Evolutionary conservation across 2,113 vertebrate genomes (phyloP).

Genomic region (Excalfactoria chinensis): DNA sequence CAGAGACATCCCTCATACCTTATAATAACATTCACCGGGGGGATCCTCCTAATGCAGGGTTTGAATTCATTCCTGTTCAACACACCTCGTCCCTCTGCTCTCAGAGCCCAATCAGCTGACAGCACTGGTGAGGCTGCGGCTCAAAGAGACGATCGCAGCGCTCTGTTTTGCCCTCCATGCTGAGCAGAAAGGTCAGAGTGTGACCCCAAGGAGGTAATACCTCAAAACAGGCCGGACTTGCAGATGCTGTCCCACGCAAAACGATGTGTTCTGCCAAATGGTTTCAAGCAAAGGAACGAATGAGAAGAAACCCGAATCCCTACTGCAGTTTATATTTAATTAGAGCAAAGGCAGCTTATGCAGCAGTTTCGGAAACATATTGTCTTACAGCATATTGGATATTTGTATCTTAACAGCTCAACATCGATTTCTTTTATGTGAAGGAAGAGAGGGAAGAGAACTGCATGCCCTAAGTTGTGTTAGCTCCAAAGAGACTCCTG

Average conservation of each 20-base stretch:
- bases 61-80: not conserved
- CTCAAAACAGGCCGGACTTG: not conserved
- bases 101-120: not conserved
- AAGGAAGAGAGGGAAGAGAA: slow-evolving; percentile 11
- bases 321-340: slow-evolving; percentile 53
- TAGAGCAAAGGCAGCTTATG: slow-evolving; percentile 63
- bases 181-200: not conserved
- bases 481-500: slow-evolving; percentile 48
- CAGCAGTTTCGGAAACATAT: slow-evolving; percentile 56
- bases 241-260: not conserved
- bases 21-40: slow-evolving; percentile 27
- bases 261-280: not conserved
- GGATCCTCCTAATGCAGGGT: not conserved
- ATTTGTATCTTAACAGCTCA: slow-evolving; percentile 36
- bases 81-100: not conserved
- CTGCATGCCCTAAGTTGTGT: slow-evolving; percentile 44
- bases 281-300: slow-evolving; percentile 1
- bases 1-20: not conserved
- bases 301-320: not conserved
- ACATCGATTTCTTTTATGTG: slow-evolving; percentile 62
- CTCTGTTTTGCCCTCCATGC: not conserved
- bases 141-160: not conserved
- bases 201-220: not conserved
- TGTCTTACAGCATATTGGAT: slow-evolving; percentile 66
- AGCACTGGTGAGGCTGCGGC: not conserved